These are phyloP conservation scores for Amblyteles armatorius DNA, from an alignment of 2,888 invertebrate species.

Conservation along the genomic window DNA sequence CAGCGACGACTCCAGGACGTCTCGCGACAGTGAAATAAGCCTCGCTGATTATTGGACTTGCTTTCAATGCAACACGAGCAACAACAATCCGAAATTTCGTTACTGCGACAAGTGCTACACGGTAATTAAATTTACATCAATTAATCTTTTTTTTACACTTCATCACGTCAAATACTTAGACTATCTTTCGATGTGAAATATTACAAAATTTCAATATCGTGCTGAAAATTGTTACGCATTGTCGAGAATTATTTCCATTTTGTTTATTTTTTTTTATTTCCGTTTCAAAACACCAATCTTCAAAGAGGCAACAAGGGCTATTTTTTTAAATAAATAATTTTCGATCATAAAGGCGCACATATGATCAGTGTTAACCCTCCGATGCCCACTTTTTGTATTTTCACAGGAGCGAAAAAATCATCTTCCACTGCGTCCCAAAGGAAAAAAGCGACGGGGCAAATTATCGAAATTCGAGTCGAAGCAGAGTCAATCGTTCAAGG, in stretches of 20 bases:
- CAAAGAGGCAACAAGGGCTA: too few species aligned
- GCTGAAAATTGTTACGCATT: background rate
- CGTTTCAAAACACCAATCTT: background rate
- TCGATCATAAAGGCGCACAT: too few species aligned
- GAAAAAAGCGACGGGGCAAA: conserved; percentile 68
- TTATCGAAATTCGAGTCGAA: conserved; percentile 30
- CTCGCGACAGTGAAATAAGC: conserved; percentile 85
- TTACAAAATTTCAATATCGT: background rate
- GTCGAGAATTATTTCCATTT: background rate
- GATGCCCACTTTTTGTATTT: conserved; percentile 47
- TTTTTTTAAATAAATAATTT: too few species aligned
- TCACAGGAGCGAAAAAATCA: conserved; percentile 88
- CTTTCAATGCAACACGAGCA: conserved; percentile 87
- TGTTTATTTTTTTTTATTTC: background rate
- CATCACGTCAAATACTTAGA: background rate
- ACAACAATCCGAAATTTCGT: conserved; percentile 88
- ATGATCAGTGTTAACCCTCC: too few species aligned
- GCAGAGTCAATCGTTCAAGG: conserved; percentile 1
- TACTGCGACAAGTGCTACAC: conserved; percentile 91
- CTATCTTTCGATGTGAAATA: background rate
- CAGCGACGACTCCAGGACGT: conserved; percentile 78
- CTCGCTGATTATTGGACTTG: conserved; percentile 88
- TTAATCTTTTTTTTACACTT: background rate
- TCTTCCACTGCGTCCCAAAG: conserved; percentile 88
- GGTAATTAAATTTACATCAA: conserved; percentile 83